Evolutionary conservation across 2,888 invertebrate genomes (phyloP).

Genomic region (Pollenia angustigena): DNA sequence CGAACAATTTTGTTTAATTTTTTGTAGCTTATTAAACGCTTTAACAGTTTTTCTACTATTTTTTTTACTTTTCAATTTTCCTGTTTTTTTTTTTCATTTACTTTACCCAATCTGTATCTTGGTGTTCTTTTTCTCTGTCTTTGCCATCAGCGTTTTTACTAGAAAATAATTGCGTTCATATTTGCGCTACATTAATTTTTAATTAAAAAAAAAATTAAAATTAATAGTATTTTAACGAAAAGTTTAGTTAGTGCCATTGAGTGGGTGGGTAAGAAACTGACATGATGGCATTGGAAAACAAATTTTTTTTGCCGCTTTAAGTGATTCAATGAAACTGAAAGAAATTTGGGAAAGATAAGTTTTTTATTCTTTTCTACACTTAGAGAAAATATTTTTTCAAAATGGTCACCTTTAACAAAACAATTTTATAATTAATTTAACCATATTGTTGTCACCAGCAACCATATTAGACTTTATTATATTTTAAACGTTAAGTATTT

Average conservation of each 20-base stretch:
- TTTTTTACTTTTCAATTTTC: conserved; percentile 34
- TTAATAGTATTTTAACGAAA: conserved; percentile 74
- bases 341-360: not conserved
- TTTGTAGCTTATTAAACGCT: conserved; percentile 12
- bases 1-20: not conserved
- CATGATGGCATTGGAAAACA: conserved; percentile 41
- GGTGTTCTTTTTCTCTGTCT: not conserved
- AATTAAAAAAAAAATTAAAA: conserved; percentile 78
- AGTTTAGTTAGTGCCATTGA: conserved; percentile 20
- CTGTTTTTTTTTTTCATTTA: conserved; percentile 19
- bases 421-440: too few relatives aligned
- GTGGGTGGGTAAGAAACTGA: not conserved
- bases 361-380: not conserved
- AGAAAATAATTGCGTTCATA: conserved; percentile 76
- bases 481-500: too few relatives aligned
- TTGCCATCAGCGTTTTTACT: conserved; percentile 10
- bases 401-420: too few relatives aligned
- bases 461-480: too few relatives aligned
- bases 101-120: conserved; percentile 25
- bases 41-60: not conserved
- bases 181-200: conserved; percentile 82
- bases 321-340: not conserved
- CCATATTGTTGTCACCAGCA: too few relatives aligned
- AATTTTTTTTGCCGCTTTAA: not conserved
- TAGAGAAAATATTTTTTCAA: too few relatives aligned